These are phyloP conservation scores for Pediacus dermestoides DNA, from an alignment of 2,888 invertebrate genomes.

Conservation along the genomic window DNA sequence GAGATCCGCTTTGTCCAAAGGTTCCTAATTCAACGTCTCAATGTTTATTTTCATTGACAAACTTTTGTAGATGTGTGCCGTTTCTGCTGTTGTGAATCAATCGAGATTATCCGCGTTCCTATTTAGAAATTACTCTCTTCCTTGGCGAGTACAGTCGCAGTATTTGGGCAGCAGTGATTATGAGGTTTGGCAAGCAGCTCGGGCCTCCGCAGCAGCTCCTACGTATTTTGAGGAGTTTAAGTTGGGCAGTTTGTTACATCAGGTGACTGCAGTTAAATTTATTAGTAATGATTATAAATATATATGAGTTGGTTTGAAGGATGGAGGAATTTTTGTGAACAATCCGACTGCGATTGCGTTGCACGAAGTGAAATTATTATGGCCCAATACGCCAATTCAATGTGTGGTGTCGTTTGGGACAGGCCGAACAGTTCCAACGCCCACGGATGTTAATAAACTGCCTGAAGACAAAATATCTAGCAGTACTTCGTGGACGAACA, in stretches of 20 bases:
- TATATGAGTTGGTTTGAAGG: slow-evolving; percentile 49
- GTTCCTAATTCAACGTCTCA: slow-evolving; percentile 46
- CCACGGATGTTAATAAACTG: slow-evolving; percentile 35
- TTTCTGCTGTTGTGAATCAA: slow-evolving; percentile 77
- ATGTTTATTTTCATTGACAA: slow-evolving; percentile 10
- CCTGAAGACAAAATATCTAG: slow-evolving; percentile 27
- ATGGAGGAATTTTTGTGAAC: slow-evolving; percentile 81
- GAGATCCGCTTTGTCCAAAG: slow-evolving; percentile 57
- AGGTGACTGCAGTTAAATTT: slow-evolving; percentile 47
- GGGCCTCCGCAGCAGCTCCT: slow-evolving; percentile 89
- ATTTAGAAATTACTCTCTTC: slow-evolving; percentile 81
- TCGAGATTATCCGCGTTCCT: slow-evolving; percentile 70
- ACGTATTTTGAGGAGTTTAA: slow-evolving; percentile 84
- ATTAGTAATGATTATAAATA: slow-evolving; percentile 4
- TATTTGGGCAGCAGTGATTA: slow-evolving; percentile 69
- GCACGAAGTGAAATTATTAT: slow-evolving; percentile 80
- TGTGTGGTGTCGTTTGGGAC: slow-evolving; percentile 85
- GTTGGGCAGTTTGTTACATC: slow-evolving; percentile 65
- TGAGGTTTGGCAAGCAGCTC: slow-evolving; percentile 76
- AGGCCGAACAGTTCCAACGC: slow-evolving; percentile 55
- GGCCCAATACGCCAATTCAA: slow-evolving; percentile 70
- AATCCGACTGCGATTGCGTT: slow-evolving; percentile 86
- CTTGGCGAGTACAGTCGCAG: slow-evolving; percentile 64
- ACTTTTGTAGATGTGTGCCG: slow-evolving; percentile 61
- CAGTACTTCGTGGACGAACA: slow-evolving; percentile 66